Percentiles rank a stretch among this genome's conserved stretches.
phyloP scores from a whole-genome alignment of 1,140 invertebrate species.

The Drosophila orena region DNA sequence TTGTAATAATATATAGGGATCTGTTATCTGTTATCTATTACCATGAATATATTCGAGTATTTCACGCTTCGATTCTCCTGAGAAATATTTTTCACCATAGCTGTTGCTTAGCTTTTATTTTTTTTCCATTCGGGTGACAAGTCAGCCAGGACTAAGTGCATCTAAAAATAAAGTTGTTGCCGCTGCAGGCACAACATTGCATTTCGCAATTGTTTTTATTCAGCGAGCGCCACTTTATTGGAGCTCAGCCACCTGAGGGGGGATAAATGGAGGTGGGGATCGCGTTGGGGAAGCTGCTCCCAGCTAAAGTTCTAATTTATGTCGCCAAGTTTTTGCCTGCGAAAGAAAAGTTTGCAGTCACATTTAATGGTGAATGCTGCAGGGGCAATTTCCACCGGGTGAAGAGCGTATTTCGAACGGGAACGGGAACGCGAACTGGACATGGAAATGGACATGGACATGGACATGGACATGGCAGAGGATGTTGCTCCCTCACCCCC shows the following conservation, averaged over 20 bases:
- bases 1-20: too few relatives aligned
- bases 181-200: slow-evolving; percentile 50
- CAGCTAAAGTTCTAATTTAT: slow-evolving; percentile 69
- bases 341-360: slow-evolving; percentile 54
- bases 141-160: slow-evolving; percentile 44
- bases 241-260: slow-evolving; percentile 18
- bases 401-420: slow-evolving; percentile 5
- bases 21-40: not conserved
- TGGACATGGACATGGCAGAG: slow-evolving; percentile 18
- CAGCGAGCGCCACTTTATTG: slow-evolving; percentile 19
- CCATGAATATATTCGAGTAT: not conserved
- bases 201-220: slow-evolving; percentile 61
- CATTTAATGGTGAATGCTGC: slow-evolving; percentile 56
- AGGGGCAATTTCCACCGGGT: slow-evolving; percentile 14
- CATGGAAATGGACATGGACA: slow-evolving; percentile 39
- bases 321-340: slow-evolving; percentile 49
- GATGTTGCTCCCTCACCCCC: slow-evolving; percentile 12
- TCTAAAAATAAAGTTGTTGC: slow-evolving; percentile 42
- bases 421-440: slow-evolving; percentile 20
- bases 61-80: not conserved
- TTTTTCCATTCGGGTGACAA: slow-evolving; percentile 21
- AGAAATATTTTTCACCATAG: not conserved
- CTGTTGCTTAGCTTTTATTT: slow-evolving; percentile 17
- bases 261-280: slow-evolving; percentile 3
- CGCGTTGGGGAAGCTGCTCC: slow-evolving; percentile 1